Conservation (phyloP, 1,140 invertebrate species). For the Drosophila rufa region DNA sequence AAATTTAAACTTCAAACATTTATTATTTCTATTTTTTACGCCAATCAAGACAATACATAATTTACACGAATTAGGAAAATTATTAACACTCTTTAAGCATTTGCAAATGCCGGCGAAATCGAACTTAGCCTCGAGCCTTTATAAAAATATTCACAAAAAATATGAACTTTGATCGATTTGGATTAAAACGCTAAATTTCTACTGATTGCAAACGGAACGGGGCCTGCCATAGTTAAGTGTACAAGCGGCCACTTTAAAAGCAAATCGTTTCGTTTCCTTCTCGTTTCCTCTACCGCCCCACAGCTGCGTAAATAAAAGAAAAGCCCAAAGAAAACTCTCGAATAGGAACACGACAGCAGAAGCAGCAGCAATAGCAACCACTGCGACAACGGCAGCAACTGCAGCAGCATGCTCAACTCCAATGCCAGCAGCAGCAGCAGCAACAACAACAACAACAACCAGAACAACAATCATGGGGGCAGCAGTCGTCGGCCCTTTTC, state of each 20-base stretch:
- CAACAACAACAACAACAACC: constrained; percentile 23
- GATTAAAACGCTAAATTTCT: neutral
- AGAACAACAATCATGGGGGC: constrained; percentile 65
- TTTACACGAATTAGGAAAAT: constrained; percentile 13
- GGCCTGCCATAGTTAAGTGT: constrained; percentile 39
- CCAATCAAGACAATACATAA: constrained; percentile 1
- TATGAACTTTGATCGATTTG: constrained; percentile 22
- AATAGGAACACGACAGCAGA: constrained; percentile 26
- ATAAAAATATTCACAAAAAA: constrained; percentile 2
- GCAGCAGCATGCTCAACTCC: constrained; percentile 71
- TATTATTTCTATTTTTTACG: constrained; percentile 16
- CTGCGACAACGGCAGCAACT: constrained; percentile 27
- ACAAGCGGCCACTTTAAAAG: constrained; percentile 41
- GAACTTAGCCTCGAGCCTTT: neutral
- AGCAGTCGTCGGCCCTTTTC: constrained; percentile 73
- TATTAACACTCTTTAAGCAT: constrained; percentile 13
- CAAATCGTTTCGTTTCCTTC: constrained; percentile 41
- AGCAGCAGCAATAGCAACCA: constrained; percentile 5
- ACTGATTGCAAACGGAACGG: constrained; percentile 35
- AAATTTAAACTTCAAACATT: constrained; percentile 4
- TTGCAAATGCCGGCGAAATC: constrained; percentile 7
- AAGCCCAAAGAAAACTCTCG: constrained; percentile 22
- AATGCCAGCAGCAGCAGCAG: constrained; percentile 59
- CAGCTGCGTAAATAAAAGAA: constrained; percentile 41
- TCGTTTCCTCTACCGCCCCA: constrained; percentile 38